Conservation (phyloP, 2,797 vertebrate genomes). For the Gobionotothen gibberifrons region DNA sequence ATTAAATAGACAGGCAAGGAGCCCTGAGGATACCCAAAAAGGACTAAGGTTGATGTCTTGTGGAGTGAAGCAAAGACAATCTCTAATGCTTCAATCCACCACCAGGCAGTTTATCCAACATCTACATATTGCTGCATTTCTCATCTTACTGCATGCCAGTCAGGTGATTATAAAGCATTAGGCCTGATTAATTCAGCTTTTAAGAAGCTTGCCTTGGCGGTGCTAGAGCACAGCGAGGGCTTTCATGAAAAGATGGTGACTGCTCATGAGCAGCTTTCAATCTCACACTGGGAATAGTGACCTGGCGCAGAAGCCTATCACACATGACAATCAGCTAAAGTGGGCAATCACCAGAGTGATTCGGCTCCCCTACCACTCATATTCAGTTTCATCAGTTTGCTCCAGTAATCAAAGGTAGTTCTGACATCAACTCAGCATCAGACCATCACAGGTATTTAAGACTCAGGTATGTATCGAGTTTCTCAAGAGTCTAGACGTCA, state of each 20-base stretch:
- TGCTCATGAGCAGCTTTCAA: conserved; percentile 46
- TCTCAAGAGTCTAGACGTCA: conserved; percentile 75
- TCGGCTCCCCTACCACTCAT: conserved; percentile 32
- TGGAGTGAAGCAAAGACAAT: conserved; percentile 50
- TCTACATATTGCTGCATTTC: conserved; percentile 72
- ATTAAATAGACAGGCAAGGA: conserved; percentile 71
- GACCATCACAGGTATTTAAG: conserved; percentile 46
- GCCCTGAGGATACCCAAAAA: conserved; percentile 46
- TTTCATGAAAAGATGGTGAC: conserved; percentile 56
- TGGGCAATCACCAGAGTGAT: conserved; percentile 49
- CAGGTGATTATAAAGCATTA: conserved; percentile 70
- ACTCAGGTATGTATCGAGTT: conserved; percentile 47
- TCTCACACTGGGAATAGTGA: conserved; percentile 9
- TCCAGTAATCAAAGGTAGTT: conserved; percentile 60
- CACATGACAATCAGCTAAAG: conserved; percentile 60
- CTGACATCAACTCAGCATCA: conserved; percentile 43
- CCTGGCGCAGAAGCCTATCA: conserved; percentile 30
- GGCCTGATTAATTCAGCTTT: conserved; percentile 71
- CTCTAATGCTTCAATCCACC: conserved; percentile 61
- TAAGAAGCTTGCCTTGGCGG: conserved; percentile 54
- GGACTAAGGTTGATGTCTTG: conserved; percentile 45
- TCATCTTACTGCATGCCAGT: conserved; percentile 56
- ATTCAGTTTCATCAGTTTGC: conserved; percentile 52
- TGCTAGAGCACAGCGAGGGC: conserved; percentile 51
- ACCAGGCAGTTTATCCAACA: conserved; percentile 48